Percentiles rank a stretch among this genome's conserved stretches.
Conservation (phyloP, 1,140 invertebrate genomes). For the Armadillidium nasatum region DNA sequence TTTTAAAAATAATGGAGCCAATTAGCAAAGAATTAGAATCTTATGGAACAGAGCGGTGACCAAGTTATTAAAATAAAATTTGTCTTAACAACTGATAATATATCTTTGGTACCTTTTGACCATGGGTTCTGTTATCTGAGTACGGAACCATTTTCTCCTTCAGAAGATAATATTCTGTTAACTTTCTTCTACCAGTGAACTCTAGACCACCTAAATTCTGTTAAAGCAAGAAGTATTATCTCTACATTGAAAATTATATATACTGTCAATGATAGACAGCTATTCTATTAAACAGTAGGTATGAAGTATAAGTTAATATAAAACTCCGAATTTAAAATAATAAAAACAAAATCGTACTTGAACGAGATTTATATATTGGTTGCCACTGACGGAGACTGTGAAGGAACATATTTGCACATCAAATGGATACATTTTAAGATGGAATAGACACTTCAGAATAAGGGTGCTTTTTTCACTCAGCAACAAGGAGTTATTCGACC, state of each 20-base stretch:
- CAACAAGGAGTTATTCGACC: neutral
- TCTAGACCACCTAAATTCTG: neutral
- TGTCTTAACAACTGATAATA: too few species aligned
- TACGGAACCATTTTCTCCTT: constrained; percentile 15
- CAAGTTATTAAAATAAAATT: too few species aligned
- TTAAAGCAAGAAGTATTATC: neutral
- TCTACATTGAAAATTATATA: too few species aligned
- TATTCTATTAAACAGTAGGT: too few species aligned
- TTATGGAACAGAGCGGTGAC: too few species aligned
- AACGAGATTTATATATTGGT: neutral
- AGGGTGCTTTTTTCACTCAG: neutral
- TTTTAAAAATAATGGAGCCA: neutral
- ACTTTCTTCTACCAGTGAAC: constrained; percentile 22
- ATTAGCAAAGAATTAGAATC: neutral
- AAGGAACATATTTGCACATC: constrained; percentile 16
- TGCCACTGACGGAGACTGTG: neutral
- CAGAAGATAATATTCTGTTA: constrained; percentile 32
- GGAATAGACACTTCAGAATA: neutral
- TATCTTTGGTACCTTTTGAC: neutral
- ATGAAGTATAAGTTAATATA: neutral
- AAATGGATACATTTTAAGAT: constrained; percentile 17
- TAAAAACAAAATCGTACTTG: too few species aligned
- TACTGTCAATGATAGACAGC: too few species aligned
- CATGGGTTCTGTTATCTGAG: constrained; percentile 11
- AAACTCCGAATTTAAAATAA: neutral